Evolutionary conservation across 2,797 vertebrate genomes (phyloP).

Genomic region (Poeciliopsis infans): DNA sequence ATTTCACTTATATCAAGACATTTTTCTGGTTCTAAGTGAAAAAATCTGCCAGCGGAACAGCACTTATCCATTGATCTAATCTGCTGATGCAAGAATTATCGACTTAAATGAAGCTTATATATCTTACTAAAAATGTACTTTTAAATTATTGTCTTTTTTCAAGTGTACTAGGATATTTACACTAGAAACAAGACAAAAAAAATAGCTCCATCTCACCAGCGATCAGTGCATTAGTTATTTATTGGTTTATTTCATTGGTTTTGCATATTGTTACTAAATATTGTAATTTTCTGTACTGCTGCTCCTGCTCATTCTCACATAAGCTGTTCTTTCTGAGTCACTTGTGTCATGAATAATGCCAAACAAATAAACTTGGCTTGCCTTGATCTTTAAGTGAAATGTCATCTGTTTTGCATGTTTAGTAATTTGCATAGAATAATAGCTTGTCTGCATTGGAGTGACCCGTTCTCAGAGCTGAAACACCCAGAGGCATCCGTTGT

Average conservation of each 20-base stretch:
- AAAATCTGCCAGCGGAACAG: too few relatives aligned
- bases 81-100: not conserved
- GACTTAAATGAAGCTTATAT: too few relatives aligned
- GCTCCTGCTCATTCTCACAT: not conserved
- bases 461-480: constrained; percentile 22
- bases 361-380: not conserved
- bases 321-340: not conserved
- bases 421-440: not conserved
- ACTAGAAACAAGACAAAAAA: too few relatives aligned
- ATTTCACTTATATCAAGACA: not conserved
- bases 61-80: not conserved
- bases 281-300: not conserved
- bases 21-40: not conserved
- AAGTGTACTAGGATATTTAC: not conserved
- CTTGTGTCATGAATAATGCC: not conserved
- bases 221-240: not conserved
- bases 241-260: too few relatives aligned
- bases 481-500: constrained; percentile 40
- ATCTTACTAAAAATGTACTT: not conserved
- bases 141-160: not conserved
- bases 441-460: constrained; percentile 22
- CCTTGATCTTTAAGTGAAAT: not conserved
- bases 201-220: too few relatives aligned
- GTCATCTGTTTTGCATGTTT: constrained; percentile 13
- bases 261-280: not conserved